Conservation (phyloP, 2,888 invertebrate genomes). For the Parnassius glacialis region DNA sequence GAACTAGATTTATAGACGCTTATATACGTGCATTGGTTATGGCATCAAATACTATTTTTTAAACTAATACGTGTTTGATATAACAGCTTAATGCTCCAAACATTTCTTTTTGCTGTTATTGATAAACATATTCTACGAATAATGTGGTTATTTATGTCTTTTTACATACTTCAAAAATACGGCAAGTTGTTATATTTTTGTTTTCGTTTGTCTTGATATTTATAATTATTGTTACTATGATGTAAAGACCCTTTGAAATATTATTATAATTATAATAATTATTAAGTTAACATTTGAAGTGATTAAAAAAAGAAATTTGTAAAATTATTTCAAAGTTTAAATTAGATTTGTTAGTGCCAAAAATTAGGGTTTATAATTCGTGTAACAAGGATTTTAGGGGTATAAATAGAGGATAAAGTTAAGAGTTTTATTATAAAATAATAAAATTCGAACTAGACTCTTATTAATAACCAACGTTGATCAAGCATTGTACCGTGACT, state of each 20-base stretch:
- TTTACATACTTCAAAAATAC: constrained; percentile 22
- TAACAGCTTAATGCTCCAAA: constrained; percentile 51
- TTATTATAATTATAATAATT: no score
- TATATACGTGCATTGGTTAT: neutral
- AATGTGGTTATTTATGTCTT: neutral
- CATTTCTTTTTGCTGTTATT: constrained; percentile 40
- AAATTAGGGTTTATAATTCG: constrained; percentile 69
- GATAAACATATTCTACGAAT: neutral
- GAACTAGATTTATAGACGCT: neutral
- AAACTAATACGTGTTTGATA: neutral
- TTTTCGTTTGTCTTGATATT: no score
- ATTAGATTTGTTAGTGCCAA: constrained; percentile 79
- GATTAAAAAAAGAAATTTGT: constrained; percentile 33
- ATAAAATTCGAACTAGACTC: constrained; percentile 74
- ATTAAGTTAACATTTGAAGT: constrained; percentile 44
- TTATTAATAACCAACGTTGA: constrained; percentile 65
- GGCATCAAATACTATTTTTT: neutral
- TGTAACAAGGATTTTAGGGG: constrained; percentile 69
- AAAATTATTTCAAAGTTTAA: constrained; percentile 60
- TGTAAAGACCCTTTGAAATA: constrained; percentile 27
- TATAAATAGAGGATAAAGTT: constrained; percentile 64
- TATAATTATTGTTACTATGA: neutral
- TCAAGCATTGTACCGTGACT: constrained; percentile 51
- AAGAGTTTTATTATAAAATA: constrained; percentile 70
- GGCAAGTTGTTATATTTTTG: constrained; percentile 9